phyloP scores from a whole-genome alignment of 2,888 invertebrate species.

The Conops quadrifasciatus region DNA sequence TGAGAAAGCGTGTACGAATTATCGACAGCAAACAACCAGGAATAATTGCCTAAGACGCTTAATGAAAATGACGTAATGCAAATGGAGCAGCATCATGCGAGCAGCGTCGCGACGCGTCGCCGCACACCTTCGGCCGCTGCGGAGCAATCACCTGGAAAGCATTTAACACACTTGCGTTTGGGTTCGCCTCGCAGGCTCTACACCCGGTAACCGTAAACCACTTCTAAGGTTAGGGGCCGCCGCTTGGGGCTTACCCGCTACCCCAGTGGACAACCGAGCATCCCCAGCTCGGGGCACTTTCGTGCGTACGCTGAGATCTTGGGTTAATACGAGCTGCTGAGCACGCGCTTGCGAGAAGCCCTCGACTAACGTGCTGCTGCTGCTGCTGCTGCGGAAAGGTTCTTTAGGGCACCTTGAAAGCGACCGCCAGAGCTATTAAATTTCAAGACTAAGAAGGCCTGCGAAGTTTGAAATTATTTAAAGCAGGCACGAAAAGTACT shows the following conservation, averaged over 20 bases:
- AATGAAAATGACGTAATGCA: no score
- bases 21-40: background rate
- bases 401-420: background rate
- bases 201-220: conserved; percentile 23
- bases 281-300: background rate
- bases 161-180: conserved; percentile 11
- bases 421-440: conserved; percentile 53
- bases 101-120: background rate
- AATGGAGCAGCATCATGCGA: background rate
- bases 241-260: background rate
- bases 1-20: background rate
- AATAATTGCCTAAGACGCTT: background rate
- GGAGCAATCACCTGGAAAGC: conserved; percentile 22
- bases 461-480: background rate
- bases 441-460: conserved; percentile 41
- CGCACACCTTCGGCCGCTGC: background rate
- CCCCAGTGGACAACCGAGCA: background rate
- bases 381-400: background rate
- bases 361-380: background rate
- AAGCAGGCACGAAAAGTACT: background rate
- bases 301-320: conserved; percentile 10
- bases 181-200: background rate
- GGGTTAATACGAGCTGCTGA: conserved; percentile 27
- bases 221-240: conserved; percentile 19
- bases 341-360: conserved; percentile 23